Percentiles rank a stretch among this genome's conserved stretches.
These are phyloP conservation scores for Laticauda laticaudata DNA, from an alignment of 2,113 vertebrate genomes.

Conservation along the genomic window DNA sequence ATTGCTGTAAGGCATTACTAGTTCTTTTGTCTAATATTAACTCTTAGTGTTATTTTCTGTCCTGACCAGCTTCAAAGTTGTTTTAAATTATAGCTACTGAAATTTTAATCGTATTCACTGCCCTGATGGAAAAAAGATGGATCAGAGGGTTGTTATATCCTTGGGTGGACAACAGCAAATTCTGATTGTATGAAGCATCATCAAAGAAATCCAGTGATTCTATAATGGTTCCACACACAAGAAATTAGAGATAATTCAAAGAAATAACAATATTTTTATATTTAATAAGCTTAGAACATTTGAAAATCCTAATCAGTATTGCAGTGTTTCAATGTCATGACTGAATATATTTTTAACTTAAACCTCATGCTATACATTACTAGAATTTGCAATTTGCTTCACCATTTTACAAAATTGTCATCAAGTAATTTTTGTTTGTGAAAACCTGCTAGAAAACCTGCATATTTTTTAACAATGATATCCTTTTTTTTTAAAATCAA, in stretches of 20 bases:
- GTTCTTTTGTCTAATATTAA: not conserved
- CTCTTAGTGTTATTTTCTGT: not conserved
- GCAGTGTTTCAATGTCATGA: not conserved
- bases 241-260: not conserved
- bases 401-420: not conserved
- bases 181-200: not conserved
- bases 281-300: not conserved
- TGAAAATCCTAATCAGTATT: not conserved
- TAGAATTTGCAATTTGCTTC: not conserved
- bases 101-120: not conserved
- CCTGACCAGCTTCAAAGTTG: not conserved
- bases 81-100: not conserved
- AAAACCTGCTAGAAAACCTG: constrained; percentile 3
- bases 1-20: not conserved
- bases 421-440: not conserved
- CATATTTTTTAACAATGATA: constrained; percentile 27
- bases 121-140: not conserved
- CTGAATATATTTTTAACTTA: not conserved
- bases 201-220: not conserved
- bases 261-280: not conserved
- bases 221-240: not conserved
- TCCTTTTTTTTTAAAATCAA: constrained; percentile 55
- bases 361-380: not conserved
- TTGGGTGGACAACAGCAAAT: not conserved
- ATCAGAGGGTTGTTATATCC: not conserved